These are phyloP conservation scores for Campoletis sonorensis DNA, from an alignment of 1,140 invertebrate genomes.

Conservation along the genomic window DNA sequence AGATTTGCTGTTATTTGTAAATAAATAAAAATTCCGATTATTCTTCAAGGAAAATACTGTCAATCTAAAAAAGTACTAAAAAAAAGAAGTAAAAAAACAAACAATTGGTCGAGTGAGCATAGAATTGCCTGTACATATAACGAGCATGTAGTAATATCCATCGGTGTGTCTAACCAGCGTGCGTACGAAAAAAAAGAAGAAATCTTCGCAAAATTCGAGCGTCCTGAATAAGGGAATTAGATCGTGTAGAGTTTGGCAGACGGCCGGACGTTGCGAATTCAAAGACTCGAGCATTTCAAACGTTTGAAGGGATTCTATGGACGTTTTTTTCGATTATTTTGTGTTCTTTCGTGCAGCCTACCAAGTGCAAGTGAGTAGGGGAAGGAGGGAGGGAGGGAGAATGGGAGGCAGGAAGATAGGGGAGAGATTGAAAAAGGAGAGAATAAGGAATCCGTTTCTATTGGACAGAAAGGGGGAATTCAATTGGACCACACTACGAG, in stretches of 20 bases:
- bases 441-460: not conserved
- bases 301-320: not conserved
- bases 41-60: not conserved
- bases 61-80: not conserved
- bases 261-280: constrained; percentile 41
- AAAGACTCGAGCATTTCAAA: not conserved
- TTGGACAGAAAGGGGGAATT: not conserved
- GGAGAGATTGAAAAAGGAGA: not conserved
- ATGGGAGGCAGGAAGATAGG: not conserved
- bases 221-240: constrained; percentile 31
- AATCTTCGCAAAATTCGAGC: constrained; percentile 28
- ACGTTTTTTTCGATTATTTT: not conserved
- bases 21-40: too few relatives aligned
- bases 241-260: not conserved
- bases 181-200: constrained; percentile 33
- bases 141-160: constrained; percentile 12
- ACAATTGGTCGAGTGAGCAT: not conserved
- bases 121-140: not conserved
- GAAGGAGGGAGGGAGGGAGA: not conserved
- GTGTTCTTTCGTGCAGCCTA: not conserved
- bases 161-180: constrained; percentile 39
- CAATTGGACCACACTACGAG: constrained; percentile 45
- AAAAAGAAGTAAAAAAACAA: not conserved
- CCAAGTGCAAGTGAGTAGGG: not conserved
- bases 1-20: too few relatives aligned